Conservation (phyloP, 2,797 vertebrate genomes). For the Triplophysa bombifrons region DNA sequence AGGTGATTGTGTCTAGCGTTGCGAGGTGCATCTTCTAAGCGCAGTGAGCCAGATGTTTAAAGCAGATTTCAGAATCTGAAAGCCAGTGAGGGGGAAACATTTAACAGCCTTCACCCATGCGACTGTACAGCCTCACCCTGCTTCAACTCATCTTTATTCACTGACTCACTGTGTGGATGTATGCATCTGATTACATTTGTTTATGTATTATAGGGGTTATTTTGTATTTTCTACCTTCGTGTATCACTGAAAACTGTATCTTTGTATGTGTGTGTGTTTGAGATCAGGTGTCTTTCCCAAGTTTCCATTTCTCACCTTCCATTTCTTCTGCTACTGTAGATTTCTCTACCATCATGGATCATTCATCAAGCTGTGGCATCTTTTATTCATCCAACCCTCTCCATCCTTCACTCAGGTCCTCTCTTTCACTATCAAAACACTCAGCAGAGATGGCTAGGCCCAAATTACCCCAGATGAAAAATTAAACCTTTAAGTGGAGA, state of each 20-base stretch:
- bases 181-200: slow-evolving; percentile 13
- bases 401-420: background rate
- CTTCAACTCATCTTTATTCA: slow-evolving; percentile 7
- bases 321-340: slow-evolving; percentile 23
- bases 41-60: slow-evolving; percentile 59
- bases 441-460: slow-evolving; percentile 35
- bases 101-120: slow-evolving; percentile 56
- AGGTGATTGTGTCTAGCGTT: slow-evolving; percentile 1
- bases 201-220: background rate
- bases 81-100: slow-evolving; percentile 67
- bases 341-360: slow-evolving; percentile 42
- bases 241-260: background rate
- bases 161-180: background rate
- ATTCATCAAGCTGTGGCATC: slow-evolving; percentile 50
- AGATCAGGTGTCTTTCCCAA: slow-evolving; percentile 5
- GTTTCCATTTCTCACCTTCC: slow-evolving; percentile 39
- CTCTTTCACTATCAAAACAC: slow-evolving; percentile 40
- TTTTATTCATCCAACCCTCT: slow-evolving; percentile 55
- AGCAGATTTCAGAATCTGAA: slow-evolving; percentile 61
- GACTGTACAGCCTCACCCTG: slow-evolving; percentile 13
- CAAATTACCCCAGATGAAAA: slow-evolving; percentile 47
- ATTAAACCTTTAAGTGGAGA: slow-evolving; percentile 45
- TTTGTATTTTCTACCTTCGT: background rate
- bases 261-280: background rate
- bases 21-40: slow-evolving; percentile 40